Evolutionary conservation across 2,113 vertebrate species (phyloP).

Genomic region (Pomatorhinus ruficollis): DNA sequence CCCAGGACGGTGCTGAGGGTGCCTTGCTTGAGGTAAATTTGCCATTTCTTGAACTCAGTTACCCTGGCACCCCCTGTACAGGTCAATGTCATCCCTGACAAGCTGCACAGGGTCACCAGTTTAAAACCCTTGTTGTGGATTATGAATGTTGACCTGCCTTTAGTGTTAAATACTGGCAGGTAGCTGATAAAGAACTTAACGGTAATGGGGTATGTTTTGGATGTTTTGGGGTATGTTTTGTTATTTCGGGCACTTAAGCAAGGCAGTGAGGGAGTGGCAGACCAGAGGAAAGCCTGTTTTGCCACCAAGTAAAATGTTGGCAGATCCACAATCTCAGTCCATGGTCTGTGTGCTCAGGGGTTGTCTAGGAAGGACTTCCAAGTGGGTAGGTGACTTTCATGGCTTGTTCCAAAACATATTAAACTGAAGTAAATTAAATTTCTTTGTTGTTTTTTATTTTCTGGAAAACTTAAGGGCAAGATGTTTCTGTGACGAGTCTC

Average conservation of each 20-base stretch:
- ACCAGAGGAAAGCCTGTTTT: background rate
- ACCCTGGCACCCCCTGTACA: rapidly evolving
- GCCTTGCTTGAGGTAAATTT: background rate
- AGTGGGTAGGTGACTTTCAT: background rate
- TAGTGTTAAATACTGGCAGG: background rate
- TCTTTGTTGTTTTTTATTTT: background rate
- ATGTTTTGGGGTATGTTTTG: background rate
- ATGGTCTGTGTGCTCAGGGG: background rate
- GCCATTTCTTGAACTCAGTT: background rate
- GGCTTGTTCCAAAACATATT: background rate
- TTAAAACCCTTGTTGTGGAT: background rate
- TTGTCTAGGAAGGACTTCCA: background rate
- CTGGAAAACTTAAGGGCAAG: background rate
- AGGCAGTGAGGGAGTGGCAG: background rate
- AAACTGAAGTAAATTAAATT: background rate
- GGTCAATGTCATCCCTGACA: background rate
- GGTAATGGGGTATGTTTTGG: background rate
- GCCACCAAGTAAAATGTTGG: background rate
- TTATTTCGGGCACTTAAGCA: background rate
- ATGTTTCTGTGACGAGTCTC: background rate
- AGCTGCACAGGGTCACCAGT: rapidly evolving
- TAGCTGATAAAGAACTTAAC: background rate
- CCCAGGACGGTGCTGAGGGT: background rate
- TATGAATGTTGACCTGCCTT: background rate
- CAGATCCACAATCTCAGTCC: background rate